Percentiles rank a stretch among this genome's conserved stretches.
Evolutionary conservation across 2,888 invertebrate species (phyloP).

Genomic region (Salticus scenicus): DNA sequence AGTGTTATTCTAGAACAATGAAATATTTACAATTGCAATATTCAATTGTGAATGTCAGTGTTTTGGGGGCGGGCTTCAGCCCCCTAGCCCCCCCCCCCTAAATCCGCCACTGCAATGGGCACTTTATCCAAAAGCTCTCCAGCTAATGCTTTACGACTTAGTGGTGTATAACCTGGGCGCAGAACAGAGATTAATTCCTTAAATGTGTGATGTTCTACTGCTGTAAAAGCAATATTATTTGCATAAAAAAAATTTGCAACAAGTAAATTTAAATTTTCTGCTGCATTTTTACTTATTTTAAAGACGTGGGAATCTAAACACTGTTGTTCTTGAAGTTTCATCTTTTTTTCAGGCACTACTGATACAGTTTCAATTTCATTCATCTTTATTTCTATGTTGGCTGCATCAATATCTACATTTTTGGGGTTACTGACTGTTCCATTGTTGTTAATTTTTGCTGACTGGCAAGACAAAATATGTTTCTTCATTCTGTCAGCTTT

Average conservation of each 20-base stretch:
- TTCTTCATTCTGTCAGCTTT: no score
- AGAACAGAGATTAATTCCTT: background rate
- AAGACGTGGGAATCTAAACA: background rate
- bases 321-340: no score
- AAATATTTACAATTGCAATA: no score
- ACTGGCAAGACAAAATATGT: no score
- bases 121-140: background rate
- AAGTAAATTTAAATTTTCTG: no score
- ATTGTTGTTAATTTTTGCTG: no score
- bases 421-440: background rate
- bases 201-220: background rate
- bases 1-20: no score
- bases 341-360: no score
- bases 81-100: no score
- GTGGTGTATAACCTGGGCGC: background rate
- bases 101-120: no score
- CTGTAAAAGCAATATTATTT: constrained; percentile 5
- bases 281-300: background rate
- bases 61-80: no score
- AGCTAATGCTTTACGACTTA: constrained; percentile 1
- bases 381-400: background rate
- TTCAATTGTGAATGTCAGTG: no score
- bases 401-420: background rate
- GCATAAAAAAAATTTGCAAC: constrained; percentile 15
- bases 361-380: background rate